phyloP scores from a whole-genome alignment of 1,140 invertebrate genomes.

The Papilio glaucus region DNA sequence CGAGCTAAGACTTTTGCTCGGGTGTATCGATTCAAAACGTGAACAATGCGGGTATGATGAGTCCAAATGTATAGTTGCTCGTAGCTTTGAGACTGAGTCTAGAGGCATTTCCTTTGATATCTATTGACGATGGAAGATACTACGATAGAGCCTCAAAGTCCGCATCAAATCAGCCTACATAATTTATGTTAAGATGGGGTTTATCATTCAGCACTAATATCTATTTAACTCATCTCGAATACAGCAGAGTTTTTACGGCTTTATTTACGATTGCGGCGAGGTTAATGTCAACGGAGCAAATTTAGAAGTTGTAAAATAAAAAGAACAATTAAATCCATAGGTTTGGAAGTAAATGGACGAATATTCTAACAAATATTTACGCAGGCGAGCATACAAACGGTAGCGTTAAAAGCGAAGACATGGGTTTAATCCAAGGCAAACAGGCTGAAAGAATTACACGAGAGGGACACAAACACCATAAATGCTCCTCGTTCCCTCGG shows the following conservation, averaged over 20 bases:
- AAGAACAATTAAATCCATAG: slow-evolving; percentile 74
- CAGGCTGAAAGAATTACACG: slow-evolving; percentile 76
- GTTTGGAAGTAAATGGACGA: slow-evolving; percentile 66
- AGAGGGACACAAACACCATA: slow-evolving; percentile 72
- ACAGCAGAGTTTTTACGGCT: slow-evolving; percentile 53
- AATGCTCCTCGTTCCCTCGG: slow-evolving; percentile 57
- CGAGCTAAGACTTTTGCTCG: slow-evolving; percentile 39
- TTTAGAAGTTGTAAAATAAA: slow-evolving; percentile 72
- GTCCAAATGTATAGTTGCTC: slow-evolving; percentile 69
- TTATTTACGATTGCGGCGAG: slow-evolving; percentile 63
- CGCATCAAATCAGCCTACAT: slow-evolving; percentile 61
- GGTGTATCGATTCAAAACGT: slow-evolving; percentile 70
- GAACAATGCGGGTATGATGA: slow-evolving; percentile 77
- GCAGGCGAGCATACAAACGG: slow-evolving; percentile 73
- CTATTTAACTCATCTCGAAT: slow-evolving; percentile 52
- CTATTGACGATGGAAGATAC: slow-evolving; percentile 56
- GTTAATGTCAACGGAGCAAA: slow-evolving; percentile 66
- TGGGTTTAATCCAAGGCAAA: slow-evolving; percentile 78
- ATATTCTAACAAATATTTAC: slow-evolving; percentile 75
- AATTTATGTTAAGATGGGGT: slow-evolving; percentile 49
- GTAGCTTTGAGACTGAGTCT: slow-evolving; percentile 56
- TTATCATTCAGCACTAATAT: slow-evolving; percentile 54
- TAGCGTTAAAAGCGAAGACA: slow-evolving; percentile 80
- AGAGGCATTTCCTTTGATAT: slow-evolving; percentile 63
- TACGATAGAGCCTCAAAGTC: slow-evolving; percentile 43